Evolutionary conservation across 2,797 vertebrate species (phyloP).

Genomic region (Thunnus albacares): DNA sequence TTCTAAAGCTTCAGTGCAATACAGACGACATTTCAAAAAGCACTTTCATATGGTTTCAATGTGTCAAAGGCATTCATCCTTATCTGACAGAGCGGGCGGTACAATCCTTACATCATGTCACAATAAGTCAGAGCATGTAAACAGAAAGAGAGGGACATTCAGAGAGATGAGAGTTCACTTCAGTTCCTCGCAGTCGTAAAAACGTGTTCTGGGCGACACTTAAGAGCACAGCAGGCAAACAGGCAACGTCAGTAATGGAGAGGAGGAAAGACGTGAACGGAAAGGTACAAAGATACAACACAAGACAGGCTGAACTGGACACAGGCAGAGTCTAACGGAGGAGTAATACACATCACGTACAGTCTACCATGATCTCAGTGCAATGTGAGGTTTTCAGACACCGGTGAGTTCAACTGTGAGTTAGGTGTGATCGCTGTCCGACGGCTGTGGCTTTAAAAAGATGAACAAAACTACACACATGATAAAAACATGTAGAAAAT

Average conservation of each 20-base stretch:
- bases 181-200: conserved; percentile 62
- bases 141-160: conserved; percentile 67
- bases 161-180: conserved; percentile 56
- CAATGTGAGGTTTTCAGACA: conserved; percentile 6
- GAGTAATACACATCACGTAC: conserved; percentile 61
- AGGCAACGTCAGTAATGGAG: conserved; percentile 24
- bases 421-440: not conserved
- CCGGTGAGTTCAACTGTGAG: not conserved
- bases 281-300: conserved; percentile 10
- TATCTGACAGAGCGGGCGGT: conserved; percentile 47
- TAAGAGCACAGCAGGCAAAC: conserved; percentile 75
- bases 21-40: conserved; percentile 67
- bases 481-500: conserved; percentile 82
- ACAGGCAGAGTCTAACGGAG: not conserved
- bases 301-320: not conserved
- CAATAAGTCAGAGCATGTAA: conserved; percentile 72
- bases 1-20: conserved; percentile 80
- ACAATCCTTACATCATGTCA: conserved; percentile 47
- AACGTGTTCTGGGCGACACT: conserved; percentile 64
- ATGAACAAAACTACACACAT: not conserved
- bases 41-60: conserved; percentile 63
- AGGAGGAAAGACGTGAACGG: conserved; percentile 20
- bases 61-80: conserved; percentile 41
- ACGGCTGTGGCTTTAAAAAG: not conserved
- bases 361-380: conserved; percentile 55